Base-by-base conservation (phyloP, 2,888 invertebrate genomes). In the Villa cingulata region DNA sequence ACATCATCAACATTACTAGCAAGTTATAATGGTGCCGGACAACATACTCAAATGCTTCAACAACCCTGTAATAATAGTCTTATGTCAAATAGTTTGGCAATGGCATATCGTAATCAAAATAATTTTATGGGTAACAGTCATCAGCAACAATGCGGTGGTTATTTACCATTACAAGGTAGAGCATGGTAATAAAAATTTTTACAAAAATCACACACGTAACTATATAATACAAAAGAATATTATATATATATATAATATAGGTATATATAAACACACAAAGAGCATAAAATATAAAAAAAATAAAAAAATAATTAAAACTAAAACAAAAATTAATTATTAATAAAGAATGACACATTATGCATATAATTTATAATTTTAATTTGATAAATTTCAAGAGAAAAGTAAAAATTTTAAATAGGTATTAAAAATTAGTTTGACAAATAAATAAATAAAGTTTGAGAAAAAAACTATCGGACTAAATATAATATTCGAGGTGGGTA, bases 171-270 rank as follows among this genome's bases (percentile, higher is more conserved):
- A 50, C 83, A 88, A 70, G 83, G 83, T 56, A 73, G 88, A 70
- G 88, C 88, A 66, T 89, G 89, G 88, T 89, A 88, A 83, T 57
- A 56, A 23, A 23, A n/a, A n/a, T n/a, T n/a, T n/a, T n/a, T n/a
- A n/a, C n/a, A n/a, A 23, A 23, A 23, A 23, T 6, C 4, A 23
- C 4, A 23, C 4, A 23, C 23, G 7, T 6, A 23, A 23, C 4
- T 23, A 23, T 6, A 23, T 6, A 23, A 23, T 7, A 23, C 48
- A 54, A 50, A 51, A 54, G 49, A 44, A 48, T 48, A 48, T 48
- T 47, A 23, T 23, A 23, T 23, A 23, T 23, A 23, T 7, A 23
- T 23, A 23, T 23, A 6, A 23, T 23, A 23, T 23, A 23, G 23
- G 23, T 23, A 23, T 23, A 23, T 23, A 23, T 4, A 6, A 23